Evolutionary conservation across 1,140 invertebrate genomes (phyloP), one percentile per base, ranked within the genome.

Genomic region (Microplitis demolitor): DNA sequence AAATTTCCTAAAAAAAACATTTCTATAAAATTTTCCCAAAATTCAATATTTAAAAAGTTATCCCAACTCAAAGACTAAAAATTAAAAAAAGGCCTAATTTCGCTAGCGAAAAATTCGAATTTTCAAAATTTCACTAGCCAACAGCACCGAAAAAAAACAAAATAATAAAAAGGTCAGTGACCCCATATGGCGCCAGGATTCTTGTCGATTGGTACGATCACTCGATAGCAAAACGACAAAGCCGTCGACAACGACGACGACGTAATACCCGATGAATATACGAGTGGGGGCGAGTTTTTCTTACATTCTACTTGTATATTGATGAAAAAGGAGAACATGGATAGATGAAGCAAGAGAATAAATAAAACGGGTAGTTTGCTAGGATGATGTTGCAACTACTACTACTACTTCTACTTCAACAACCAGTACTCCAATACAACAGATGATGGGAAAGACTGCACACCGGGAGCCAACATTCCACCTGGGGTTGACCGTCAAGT

Each of bases 401-500:
- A 45, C 11, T 39, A 39, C 37, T 39, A 39, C 8, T 45, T 6
- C 39, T 45, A 45, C 11, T 45, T 9, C 39, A 5, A 45, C 6
- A 5, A 45, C 39, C 6, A 11, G 39, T 45, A 45, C 39, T 45
- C 6, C 39, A 45, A 11, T 8, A 6, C 39, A 11, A 6, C 39
- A 11, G 37, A 60, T 60, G 69, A 69, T 75, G 70, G 56, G 67
- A 72, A 67, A 56, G 67, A 67, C 66, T 66, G 72, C 69, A 63
- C 71, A 75, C 71, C 67, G 71, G 76, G 75, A 77, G 74, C 71
- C 78, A 73, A 71, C 82, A 84, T 83, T 81, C 81, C 83, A 73
- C 66, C 67, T 74, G 78, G 75, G 78, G 80, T 78, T 78, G 83
- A 74, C 80, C 78, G 76, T 77, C 82, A 78, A 58, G 82, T 83